Percentiles rank a stretch among this genome's conserved stretches.
phyloP scores from a whole-genome alignment of 1,140 invertebrate species.

The Drosophila biarmipes region DNA sequence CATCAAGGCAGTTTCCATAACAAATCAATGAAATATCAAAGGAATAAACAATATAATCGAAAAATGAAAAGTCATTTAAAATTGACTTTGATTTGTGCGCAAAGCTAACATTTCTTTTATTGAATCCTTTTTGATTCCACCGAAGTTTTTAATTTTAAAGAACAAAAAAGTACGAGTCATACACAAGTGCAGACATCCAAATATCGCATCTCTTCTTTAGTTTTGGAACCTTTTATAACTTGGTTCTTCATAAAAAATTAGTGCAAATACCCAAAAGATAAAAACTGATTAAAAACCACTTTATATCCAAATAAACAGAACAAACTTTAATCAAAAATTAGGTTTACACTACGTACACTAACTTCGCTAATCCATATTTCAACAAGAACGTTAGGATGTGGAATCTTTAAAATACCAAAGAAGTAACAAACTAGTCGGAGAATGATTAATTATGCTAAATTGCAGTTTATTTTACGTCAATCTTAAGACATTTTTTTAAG shows the following conservation, averaged over 20 bases:
- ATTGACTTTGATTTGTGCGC: background rate
- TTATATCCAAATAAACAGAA: constrained; percentile 26
- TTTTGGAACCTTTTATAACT: constrained; percentile 11
- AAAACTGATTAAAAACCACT: constrained; percentile 1
- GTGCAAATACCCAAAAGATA: constrained; percentile 20
- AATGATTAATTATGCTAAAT: background rate
- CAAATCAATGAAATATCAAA: constrained; percentile 3
- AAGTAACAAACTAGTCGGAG: constrained; percentile 2
- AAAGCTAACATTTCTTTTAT: background rate
- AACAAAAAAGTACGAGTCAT: background rate
- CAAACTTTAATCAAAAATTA: constrained; percentile 2
- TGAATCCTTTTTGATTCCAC: background rate
- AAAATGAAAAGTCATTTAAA: background rate
- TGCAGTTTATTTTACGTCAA: background rate
- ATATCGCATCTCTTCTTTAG: background rate
- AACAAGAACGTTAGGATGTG: background rate
- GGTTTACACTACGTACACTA: constrained; percentile 1
- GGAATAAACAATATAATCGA: background rate
- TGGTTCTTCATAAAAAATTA: constrained; percentile 33
- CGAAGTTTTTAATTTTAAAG: background rate
- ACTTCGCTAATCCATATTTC: constrained; percentile 4
- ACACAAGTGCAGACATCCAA: background rate
- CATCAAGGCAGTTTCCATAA: background rate
- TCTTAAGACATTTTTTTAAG: background rate
- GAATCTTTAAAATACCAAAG: constrained; percentile 3